Evolutionary conservation across 2,888 invertebrate species (phyloP).

Genomic region (Dolichopus griseipennis): DNA sequence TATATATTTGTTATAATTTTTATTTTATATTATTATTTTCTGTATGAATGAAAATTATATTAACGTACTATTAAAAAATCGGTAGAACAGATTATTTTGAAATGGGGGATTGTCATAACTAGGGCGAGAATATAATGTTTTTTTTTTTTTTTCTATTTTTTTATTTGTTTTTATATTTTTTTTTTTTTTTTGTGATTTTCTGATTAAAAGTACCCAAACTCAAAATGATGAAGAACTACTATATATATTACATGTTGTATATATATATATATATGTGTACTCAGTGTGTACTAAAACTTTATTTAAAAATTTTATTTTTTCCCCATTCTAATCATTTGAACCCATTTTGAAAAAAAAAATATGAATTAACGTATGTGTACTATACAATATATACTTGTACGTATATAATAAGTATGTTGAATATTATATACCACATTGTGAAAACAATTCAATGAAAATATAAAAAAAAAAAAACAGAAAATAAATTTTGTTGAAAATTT

Average conservation of each 20-base stretch:
- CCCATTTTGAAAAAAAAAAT: background rate
- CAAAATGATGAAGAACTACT: background rate
- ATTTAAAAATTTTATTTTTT: background rate
- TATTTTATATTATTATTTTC: too few species aligned
- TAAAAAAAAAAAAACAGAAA: background rate
- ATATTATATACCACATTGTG: background rate
- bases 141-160: background rate
- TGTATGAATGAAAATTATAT: too few species aligned
- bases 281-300: too few species aligned
- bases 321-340: background rate
- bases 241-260: too few species aligned
- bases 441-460: background rate
- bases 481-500: too few species aligned
- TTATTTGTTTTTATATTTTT: too few species aligned
- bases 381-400: background rate
- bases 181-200: too few species aligned
- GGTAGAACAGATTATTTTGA: background rate
- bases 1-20: too few species aligned
- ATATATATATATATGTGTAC: too few species aligned
- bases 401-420: background rate
- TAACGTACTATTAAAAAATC: too few species aligned
- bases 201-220: background rate
- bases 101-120: background rate
- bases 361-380: background rate
- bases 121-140: background rate